Percentiles rank a stretch among this genome's conserved stretches.
phyloP scores from a whole-genome alignment of 1,140 invertebrate genomes.

The Zaprionus africanus region DNA sequence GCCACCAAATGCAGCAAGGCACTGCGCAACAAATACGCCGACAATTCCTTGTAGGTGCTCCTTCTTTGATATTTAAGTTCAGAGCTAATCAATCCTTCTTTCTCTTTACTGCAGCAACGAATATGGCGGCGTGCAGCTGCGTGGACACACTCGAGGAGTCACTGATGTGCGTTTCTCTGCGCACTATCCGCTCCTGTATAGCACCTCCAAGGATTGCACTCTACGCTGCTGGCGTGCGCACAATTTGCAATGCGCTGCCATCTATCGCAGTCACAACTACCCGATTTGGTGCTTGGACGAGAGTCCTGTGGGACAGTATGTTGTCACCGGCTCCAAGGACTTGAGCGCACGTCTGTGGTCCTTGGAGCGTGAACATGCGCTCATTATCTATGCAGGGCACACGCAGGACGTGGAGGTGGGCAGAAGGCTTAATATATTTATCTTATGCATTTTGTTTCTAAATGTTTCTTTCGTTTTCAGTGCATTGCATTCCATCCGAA shows the following conservation, averaged over 20 bases:
- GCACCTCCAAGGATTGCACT: slow-evolving; percentile 91
- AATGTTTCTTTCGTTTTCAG: slow-evolving; percentile 29
- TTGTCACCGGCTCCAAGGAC: slow-evolving; percentile 93
- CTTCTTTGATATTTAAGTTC: neutral
- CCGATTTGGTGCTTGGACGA: slow-evolving; percentile 94
- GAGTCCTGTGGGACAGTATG: slow-evolving; percentile 89
- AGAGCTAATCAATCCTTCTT: neutral
- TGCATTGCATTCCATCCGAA: slow-evolving; percentile 93
- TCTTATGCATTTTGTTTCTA: slow-evolving; percentile 16
- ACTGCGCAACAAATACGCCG: slow-evolving; percentile 60
- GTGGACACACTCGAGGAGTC: slow-evolving; percentile 90
- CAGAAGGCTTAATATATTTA: slow-evolving; percentile 31
- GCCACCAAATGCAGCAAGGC: slow-evolving; percentile 44
- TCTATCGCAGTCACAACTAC: slow-evolving; percentile 92
- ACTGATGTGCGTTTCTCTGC: slow-evolving; percentile 89
- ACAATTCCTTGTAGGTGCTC: slow-evolving; percentile 75
- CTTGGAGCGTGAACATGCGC: slow-evolving; percentile 91
- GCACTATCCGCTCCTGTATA: slow-evolving; percentile 87
- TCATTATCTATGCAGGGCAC: slow-evolving; percentile 93
- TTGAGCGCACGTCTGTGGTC: slow-evolving; percentile 93
- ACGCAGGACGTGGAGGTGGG: slow-evolving; percentile 91
- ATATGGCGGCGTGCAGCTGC: slow-evolving; percentile 86
- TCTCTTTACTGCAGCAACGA: slow-evolving; percentile 71
- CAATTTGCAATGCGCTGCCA: slow-evolving; percentile 88
- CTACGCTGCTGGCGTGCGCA: slow-evolving; percentile 90